A percentile compares a stretch with the other conserved stretches of the same genome.
These are phyloP conservation scores for Andrena bicolor DNA, from an alignment of 2,888 invertebrate genomes.

Conservation along the genomic window DNA sequence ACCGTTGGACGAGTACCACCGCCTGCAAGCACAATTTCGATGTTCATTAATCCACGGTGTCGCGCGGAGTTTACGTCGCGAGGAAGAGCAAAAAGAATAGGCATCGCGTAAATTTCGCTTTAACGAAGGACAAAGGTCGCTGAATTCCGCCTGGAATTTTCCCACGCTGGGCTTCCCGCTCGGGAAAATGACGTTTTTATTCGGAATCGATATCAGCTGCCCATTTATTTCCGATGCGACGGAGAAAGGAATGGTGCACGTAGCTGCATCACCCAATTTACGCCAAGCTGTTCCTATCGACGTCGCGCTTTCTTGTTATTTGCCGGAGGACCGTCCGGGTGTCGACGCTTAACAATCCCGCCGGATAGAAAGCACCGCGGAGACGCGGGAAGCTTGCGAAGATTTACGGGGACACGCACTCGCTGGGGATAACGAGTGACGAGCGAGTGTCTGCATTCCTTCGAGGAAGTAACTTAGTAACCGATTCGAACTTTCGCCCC, in stretches of 20 bases:
- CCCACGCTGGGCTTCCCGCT: no score
- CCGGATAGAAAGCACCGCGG: constrained; percentile 10
- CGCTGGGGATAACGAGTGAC: neutral
- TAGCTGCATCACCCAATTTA: constrained; percentile 52
- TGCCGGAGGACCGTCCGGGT: constrained; percentile 5
- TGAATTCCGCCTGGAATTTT: constrained; percentile 9
- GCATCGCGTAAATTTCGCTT: neutral
- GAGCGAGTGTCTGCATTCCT: neutral
- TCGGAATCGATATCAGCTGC: constrained; percentile 44
- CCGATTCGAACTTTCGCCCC: no score
- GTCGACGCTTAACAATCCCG: constrained; percentile 28
- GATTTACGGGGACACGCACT: constrained; percentile 8
- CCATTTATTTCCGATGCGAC: constrained; percentile 39
- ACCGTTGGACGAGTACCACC: constrained; percentile 62
- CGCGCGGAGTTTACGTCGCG: no score
- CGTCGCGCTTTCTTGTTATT: constrained; percentile 26
- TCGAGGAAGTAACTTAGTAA: neutral
- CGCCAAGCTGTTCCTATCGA: constrained; percentile 20
- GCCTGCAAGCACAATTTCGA: constrained; percentile 47
- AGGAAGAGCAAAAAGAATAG: neutral
- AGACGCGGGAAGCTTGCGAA: neutral
- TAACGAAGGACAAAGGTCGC: constrained; percentile 12
- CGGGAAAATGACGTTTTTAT: constrained; percentile 15
- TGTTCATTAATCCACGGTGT: neutral
- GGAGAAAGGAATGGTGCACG: neutral